Evolutionary conservation across 2,888 invertebrate species (phyloP), one percentile per base, ranked within the genome.

Genomic region (Anorthoa munda): DNA sequence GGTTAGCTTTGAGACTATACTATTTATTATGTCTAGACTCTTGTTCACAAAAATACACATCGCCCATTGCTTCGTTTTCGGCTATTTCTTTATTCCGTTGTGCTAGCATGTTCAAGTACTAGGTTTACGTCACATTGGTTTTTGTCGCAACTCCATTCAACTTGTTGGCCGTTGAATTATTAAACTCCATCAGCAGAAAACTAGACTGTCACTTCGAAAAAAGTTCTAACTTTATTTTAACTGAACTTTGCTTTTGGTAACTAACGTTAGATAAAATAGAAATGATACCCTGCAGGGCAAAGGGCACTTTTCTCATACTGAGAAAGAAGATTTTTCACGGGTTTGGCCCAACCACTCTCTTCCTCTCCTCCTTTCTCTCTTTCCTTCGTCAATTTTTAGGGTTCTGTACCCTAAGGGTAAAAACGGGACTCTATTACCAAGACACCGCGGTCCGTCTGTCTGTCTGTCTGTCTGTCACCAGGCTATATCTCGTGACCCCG

Each of bases 141-240:
- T 74, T 80, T 74, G 67, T 79, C 75, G 55, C 56, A 51, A 77
- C 67, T 79, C 75, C 23, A 64, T 78, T 74, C 80, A 79, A 67
- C 77, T 74, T 78, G 80, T 67, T 67, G 31, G 31, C 18, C n/a
- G 13, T 58, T 74, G 77, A 78, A 78, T 80, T 78, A 74, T 80
- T 80, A 80, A 78, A 78, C 59, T 60, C 77, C 67, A 80, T 78
- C 77, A 78, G 67, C 59, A 46, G 59, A 67, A 64, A 60, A 78
- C 79, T 2, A 66, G 46, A 23, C 15, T 48, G 65, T 66, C 58
- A 59, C 66, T 59, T 64, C 18, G 58, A 63, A 55, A 79, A 67
- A 79, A 61, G 23, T n/a, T 21, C 9, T 31, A 66, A 39, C 80
- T 74, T 79, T 56, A 66, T 72, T 78, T 50, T 21, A 39, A 18